Evolutionary conservation across 64 coral and sea anemone species (phyloP), one percentile per base, ranked within the genome.

Genomic region (Anthopleura sola): DNA sequence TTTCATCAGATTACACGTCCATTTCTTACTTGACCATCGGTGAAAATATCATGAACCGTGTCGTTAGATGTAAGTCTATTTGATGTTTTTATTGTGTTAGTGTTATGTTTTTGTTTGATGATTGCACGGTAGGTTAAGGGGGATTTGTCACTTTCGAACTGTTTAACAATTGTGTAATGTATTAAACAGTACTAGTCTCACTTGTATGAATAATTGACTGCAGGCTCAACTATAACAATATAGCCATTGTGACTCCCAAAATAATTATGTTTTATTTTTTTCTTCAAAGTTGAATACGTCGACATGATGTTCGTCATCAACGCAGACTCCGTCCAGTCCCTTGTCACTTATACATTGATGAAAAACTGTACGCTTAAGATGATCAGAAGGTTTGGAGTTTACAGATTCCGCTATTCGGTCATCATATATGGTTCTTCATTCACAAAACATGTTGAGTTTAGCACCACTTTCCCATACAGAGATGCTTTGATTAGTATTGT

Each of bases 291-390:
- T 58, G 78, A 83, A 11, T 24, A 50, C 12, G 55, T 91, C 7
- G 84, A 86, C 29, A 68, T 91, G 56, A 82, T 75, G 13, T 91
- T 91, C 53, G 89, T 78, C 6, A 44, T 91, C n/a, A 91, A 71
- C 29, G 89, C 89, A 17, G 75, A 33, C 31, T 86, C 84, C 5
- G 47, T 23, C 10, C 46, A 68, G 26, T 91, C 84, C 8, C 6
- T 40, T 3, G 4, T 21, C 5, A 86, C 78, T 2, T 91, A 86
- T 49, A 37, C 17, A 8, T 38, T 86, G 29, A 91, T 91, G 89
- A 80, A 82, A 23, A 31, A 47, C 36, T 78, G 54, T 6, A 91
- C 82, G 11, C 47, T 62, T 1, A 71, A 55, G 28, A 91, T 91
- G 47, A 55, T 85, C 6, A 77, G 81, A 1, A 53, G 46, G 8